Evolutionary conservation across 2,113 vertebrate genomes (phyloP).

Genomic region (Rhinoptilus africanus): DNA sequence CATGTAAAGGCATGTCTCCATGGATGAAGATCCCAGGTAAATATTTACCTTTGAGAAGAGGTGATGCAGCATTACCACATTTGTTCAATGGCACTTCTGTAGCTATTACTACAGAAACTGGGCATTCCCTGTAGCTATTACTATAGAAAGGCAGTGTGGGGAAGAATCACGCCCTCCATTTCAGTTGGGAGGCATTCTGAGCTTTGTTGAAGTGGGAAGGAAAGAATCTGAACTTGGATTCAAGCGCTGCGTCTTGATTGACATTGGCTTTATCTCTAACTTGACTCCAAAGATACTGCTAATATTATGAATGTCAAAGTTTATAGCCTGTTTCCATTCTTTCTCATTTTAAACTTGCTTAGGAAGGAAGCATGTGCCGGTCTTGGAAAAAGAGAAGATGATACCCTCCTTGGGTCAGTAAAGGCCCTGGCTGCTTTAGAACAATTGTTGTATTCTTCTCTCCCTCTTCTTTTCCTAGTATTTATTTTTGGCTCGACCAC

Average conservation of each 20-base stretch:
- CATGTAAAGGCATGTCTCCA: neutral
- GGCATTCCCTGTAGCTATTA: neutral
- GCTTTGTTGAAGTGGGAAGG: neutral
- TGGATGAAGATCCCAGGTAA: neutral
- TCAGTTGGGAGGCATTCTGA: neutral
- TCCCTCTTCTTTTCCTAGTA: neutral
- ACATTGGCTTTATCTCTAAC: neutral
- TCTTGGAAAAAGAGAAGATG: neutral
- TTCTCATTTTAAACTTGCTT: neutral
- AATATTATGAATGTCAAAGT: neutral
- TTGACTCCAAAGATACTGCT: neutral
- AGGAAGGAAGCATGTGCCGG: neutral
- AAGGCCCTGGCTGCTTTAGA: neutral
- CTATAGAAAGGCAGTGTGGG: neutral
- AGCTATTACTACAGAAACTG: neutral
- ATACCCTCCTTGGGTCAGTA: neutral
- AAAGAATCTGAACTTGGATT: neutral
- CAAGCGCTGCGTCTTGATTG: neutral
- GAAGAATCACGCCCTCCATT: neutral
- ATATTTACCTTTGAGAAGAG: neutral
- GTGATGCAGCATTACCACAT: neutral
- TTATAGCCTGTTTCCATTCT: neutral
- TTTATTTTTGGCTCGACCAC: conserved; percentile 8
- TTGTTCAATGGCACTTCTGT: neutral
- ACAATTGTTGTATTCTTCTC: neutral